Base-by-base conservation (phyloP, 2,797 vertebrate genomes). In the Apodemus agrarius region DNA sequence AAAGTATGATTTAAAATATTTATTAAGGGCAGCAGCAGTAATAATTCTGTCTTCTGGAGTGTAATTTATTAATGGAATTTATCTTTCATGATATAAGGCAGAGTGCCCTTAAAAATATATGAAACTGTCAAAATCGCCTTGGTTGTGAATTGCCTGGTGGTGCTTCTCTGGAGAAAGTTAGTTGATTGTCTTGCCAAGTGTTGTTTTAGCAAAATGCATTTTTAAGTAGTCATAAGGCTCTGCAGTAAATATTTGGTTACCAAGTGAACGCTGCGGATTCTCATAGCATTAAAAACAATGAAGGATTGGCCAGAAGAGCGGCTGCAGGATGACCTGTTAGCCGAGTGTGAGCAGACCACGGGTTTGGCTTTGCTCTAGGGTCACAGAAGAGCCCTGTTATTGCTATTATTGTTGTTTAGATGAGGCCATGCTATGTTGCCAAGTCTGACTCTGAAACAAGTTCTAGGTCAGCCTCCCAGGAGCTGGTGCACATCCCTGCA, bases 61-160 rank as follows among this genome's bases (percentile, higher is more conserved):
- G 29, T 95, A 93, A 92, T 57, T 75, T 43, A 79, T 76, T 75
- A 84, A 87, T 83, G 24, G 8, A 90, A 80, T 75, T 87, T 1
- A 87, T 61, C 81, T 95, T 67, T 91, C 83, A 87, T 24, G 82
- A 78, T 69, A 52, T 3, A 86, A 95, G 90, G 83, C 92, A 91
- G 9, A 46, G 57, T 1, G 83, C 46, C 22, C 22, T 88, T 94
- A 78, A 93, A 91, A 83, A 43, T 37, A 93, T 0, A 67, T 19
- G 8, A 46, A 94, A 78, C 89, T 93, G 63, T 93, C 79, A 96
- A 91, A 94, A 59, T 85, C 34, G 37, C 88, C 26, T 40, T 43
- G 12, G 22, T 26, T 57, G 6, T 96, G 37, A 85, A 84, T 72
- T 78, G 31, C 59, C 46, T 46, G 11, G 67, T 74, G 31, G 16